Base-by-base conservation (phyloP, 2,888 invertebrate genomes). In the Folsomia candida region DNA sequence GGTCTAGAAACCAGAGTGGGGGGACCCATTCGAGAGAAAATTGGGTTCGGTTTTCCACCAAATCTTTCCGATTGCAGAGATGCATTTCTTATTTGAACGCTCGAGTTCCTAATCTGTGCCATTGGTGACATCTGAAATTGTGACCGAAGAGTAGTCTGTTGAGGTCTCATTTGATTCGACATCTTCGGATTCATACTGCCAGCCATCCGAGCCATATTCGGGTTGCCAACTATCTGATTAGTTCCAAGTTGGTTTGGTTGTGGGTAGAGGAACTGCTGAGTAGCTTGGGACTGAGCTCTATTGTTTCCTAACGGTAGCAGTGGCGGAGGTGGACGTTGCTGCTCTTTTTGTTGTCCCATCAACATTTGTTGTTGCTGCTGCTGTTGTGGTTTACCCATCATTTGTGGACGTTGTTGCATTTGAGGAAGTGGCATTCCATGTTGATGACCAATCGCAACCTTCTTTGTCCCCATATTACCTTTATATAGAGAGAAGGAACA, bases 221-320 rank as follows among this genome's bases (percentile, higher is more conserved):
- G 76, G 67, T 77, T 78, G 29, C 75, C 77, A 63, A 68, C 77
- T 58, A 80, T 80, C 62, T 74, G 76, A 76, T 83, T 84, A 73
- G 74, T 76, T 76, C 76, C 77, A 76, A 76, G 76, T 72, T 76
- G 80, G 78, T 77, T 78, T 75, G 75, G 76, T 69, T 82, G 82
- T 81, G 80, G 76, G 65, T 78, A 76, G 69, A 81, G 83, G 81
- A 80, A 82, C 73, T 82, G 83, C 72, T 83, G 83, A 78, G 84
- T 85, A 74, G 85, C 85, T 78, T 80, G 73, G 76, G 80, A 72
- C 81, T 81, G 76, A 78, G 78, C 74, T 76, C 76, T 74, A 77
- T 75, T 74, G 76, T 79, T 76, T 76, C 81, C 80, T 81, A 80
- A 83, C 73, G 79, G 79, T 70, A 81, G 81, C 61, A 80, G 78